Percentiles rank a stretch among this genome's conserved stretches.
Evolutionary conservation across 2,113 vertebrate species (phyloP).

Genomic region (Tragelaphus strepsiceros): DNA sequence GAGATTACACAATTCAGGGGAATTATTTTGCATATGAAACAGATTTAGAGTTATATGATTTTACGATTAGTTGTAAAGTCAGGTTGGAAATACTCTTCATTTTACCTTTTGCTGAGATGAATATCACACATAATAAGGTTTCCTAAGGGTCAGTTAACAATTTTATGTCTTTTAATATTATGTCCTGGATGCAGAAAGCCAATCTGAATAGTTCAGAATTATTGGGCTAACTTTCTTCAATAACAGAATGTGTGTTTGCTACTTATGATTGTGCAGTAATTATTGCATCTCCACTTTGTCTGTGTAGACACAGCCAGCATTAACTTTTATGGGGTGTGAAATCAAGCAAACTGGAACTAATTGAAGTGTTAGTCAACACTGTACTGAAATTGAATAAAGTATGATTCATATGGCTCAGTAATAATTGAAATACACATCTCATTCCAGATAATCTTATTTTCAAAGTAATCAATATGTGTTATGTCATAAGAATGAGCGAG

Average conservation of each 20-base stretch:
- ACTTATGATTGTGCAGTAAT: constrained; percentile 22
- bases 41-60: background rate
- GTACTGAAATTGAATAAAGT: constrained; percentile 51
- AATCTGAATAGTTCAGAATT: background rate
- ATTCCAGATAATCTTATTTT: constrained; percentile 18
- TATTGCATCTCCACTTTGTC: constrained; percentile 36
- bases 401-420: constrained; percentile 53
- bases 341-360: constrained; percentile 70
- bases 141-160: background rate
- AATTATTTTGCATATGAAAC: background rate
- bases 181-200: background rate
- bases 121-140: background rate
- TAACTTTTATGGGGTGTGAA: constrained; percentile 68
- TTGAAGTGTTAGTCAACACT: constrained; percentile 63
- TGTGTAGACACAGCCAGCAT: constrained; percentile 38
- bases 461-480: background rate
- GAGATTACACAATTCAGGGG: background rate
- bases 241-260: background rate
- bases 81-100: background rate
- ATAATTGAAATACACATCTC: constrained; percentile 39
- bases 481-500: background rate
- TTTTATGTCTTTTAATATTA: constrained; percentile 5
- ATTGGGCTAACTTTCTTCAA: background rate
- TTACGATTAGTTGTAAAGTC: background rate
- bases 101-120: background rate